Evolutionary conservation across 2,113 vertebrate genomes (phyloP).

Genomic region (Chaetodon trifascialis): DNA sequence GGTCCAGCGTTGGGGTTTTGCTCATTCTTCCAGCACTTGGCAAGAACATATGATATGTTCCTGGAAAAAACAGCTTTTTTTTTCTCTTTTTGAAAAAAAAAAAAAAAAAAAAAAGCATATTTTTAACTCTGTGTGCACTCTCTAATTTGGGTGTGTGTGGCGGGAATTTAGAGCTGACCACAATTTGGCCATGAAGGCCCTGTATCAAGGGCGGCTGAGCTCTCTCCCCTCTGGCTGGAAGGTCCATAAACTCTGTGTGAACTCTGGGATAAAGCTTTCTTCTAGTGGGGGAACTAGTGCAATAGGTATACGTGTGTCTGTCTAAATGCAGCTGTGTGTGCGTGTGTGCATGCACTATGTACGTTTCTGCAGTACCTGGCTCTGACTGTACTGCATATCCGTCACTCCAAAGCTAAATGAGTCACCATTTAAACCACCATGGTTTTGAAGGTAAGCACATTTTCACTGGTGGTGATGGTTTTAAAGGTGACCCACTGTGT

Average conservation of each 20-base stretch:
- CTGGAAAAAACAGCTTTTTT: constrained; percentile 50
- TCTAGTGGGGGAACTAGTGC: constrained; percentile 26
- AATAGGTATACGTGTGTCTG: constrained; percentile 36
- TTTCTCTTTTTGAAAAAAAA: constrained; percentile 46
- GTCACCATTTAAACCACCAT: constrained; percentile 18
- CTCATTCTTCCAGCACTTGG: constrained; percentile 64
- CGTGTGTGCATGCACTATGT: constrained; percentile 57
- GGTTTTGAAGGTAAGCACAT: constrained; percentile 36
- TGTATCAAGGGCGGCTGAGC: constrained; percentile 69
- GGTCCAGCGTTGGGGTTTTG: constrained; percentile 63
- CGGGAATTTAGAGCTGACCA: constrained; percentile 71
- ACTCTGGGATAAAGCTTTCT: constrained; percentile 52
- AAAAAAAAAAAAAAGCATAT: constrained; percentile 58
- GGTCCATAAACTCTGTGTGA: constrained; percentile 72
- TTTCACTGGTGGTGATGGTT: constrained; percentile 37
- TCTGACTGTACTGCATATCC: constrained; percentile 31
- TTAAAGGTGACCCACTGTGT: constrained; percentile 21
- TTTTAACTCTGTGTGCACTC: constrained; percentile 78
- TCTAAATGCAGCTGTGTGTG: constrained; percentile 43
- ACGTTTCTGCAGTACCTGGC: constrained; percentile 24
- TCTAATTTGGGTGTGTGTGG: constrained; percentile 81
- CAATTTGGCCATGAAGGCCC: constrained; percentile 71
- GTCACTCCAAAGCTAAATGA: constrained; percentile 33
- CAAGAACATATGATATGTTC: constrained; percentile 71
- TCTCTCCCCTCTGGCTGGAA: constrained; percentile 54